Evolutionary conservation across 2,888 invertebrate genomes (phyloP).

Genomic region (Iselma pallidipennis): DNA sequence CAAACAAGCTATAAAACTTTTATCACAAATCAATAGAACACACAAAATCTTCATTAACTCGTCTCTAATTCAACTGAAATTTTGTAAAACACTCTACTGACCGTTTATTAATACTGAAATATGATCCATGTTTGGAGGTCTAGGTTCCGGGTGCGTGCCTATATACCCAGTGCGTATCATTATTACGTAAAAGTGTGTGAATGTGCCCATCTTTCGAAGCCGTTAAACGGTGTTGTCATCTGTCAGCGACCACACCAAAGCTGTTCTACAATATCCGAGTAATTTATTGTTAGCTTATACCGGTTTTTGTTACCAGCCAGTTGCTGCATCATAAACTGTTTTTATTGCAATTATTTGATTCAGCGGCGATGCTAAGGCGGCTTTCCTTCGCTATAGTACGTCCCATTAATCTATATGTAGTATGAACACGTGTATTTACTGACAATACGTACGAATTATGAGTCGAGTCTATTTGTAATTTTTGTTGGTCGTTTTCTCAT

Average conservation of each 20-base stretch:
- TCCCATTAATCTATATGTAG: constrained; percentile 22
- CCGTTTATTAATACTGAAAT: too few relatives aligned
- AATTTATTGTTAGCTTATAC: constrained; percentile 7
- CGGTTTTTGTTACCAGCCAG: constrained; percentile 6
- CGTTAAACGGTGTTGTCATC: constrained; percentile 8
- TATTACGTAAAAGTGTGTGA: background rate
- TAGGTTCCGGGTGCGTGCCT: background rate
- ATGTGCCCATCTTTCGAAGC: background rate
- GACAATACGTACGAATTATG: constrained; percentile 24
- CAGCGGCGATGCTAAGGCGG: constrained; percentile 15
- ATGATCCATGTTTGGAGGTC: background rate
- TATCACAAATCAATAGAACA: background rate
- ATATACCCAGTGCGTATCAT: background rate
- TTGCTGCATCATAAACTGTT: constrained; percentile 16
- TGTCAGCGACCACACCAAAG: constrained; percentile 9
- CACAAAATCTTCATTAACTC: too few relatives aligned
- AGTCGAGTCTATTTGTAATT: constrained; percentile 9
- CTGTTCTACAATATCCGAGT: constrained; percentile 7
- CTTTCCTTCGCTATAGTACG: constrained; percentile 12
- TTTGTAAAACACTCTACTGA: background rate
- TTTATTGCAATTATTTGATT: constrained; percentile 10
- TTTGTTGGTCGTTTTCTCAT: constrained; percentile 16
- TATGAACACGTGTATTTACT: constrained; percentile 23
- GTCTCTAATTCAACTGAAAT: background rate
- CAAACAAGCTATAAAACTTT: background rate